A percentile compares a stretch with the other conserved stretches of the same genome.
These are phyloP conservation scores for Notechis scutatus DNA, from an alignment of 2,113 vertebrate genomes.

Conservation along the genomic window DNA sequence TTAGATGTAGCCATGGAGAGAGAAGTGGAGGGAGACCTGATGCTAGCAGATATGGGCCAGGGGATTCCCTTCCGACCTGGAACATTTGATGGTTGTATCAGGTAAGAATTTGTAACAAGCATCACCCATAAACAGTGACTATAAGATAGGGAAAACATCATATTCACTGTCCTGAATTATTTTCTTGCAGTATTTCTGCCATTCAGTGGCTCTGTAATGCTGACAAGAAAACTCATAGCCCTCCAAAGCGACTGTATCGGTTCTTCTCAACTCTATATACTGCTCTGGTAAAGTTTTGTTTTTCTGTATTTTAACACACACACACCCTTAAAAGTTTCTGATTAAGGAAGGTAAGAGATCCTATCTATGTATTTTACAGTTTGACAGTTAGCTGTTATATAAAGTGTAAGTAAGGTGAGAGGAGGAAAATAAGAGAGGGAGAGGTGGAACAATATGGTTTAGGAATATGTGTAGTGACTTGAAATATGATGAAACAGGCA, in stretches of 20 bases:
- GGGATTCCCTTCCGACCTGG: constrained; percentile 89
- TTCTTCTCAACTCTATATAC: constrained; percentile 93
- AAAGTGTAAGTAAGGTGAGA: not conserved
- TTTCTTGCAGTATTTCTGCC: constrained; percentile 83
- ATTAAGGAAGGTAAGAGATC: not conserved
- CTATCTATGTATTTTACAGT: too few relatives aligned
- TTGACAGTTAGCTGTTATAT: not conserved
- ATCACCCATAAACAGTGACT: not conserved
- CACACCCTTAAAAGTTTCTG: not conserved
- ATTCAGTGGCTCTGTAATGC: constrained; percentile 98
- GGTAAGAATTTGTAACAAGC: constrained; percentile 66
- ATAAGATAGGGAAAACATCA: not conserved
- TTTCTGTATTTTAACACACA: not conserved
- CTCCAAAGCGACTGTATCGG: constrained; percentile 82
- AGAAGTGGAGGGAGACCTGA: constrained; percentile 88
- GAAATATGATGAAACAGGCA: not conserved
- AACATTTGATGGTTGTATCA: constrained; percentile 91
- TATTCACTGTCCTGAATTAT: not conserved
- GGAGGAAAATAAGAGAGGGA: not conserved
- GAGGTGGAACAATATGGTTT: not conserved
- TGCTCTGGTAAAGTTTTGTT: constrained; percentile 73
- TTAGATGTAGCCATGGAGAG: constrained; percentile 89
- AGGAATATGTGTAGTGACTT: not conserved
- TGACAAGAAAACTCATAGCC: constrained; percentile 87
- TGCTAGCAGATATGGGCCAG: constrained; percentile 88